Base-by-base conservation (phyloP, 2,888 invertebrate genomes). In the Athrips mouffetella region DNA sequence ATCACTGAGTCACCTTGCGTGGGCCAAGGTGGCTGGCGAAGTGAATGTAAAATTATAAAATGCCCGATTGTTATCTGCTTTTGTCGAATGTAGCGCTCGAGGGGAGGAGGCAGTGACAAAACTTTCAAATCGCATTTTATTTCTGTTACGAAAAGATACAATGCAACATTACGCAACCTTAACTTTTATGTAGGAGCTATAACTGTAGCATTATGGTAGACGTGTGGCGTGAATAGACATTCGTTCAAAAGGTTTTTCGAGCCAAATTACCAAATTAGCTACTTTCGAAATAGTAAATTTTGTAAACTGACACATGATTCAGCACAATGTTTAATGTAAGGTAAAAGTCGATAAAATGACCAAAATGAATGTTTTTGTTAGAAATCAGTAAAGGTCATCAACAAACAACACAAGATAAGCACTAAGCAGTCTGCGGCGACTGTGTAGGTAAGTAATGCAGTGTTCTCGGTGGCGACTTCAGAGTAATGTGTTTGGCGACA, bases 11-110 rank as follows among this genome's bases (percentile, higher is more conserved):
- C 80, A 82, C 86, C 81, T 85, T 80, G 87, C 78, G 73, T 80
- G 77, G 84, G 81, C 81, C 85, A 86, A 87, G 85, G 84, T 75
- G 67, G 69, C 69, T 67, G 50, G 61, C 64, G 65, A 76, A 83
- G 84, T 83, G 86, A 87, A 86, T 84, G 87, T 82, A 80, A 75
- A 76, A 74, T 73, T 84, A 86, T 82, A 80, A 75, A 76, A 74
- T 73, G 63, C 60, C 53, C 58, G 71, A 76, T 73, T 73, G 70
- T 75, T 73, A 76, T 73, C 73, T 65, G 54, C 59, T 57, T 63
- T 65, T 71, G 65, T 67, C 63, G 63, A 70, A 65, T 65, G 59
- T 52, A 55, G 57, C 52, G 50, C 47, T 44, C 49, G 50, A 37
- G 37, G 37, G 35, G n/a, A n/a, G n/a, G 52, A 48, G 53, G 48